Evolutionary conservation across 2,113 vertebrate genomes (phyloP).

Genomic region (Centropus unirufus): DNA sequence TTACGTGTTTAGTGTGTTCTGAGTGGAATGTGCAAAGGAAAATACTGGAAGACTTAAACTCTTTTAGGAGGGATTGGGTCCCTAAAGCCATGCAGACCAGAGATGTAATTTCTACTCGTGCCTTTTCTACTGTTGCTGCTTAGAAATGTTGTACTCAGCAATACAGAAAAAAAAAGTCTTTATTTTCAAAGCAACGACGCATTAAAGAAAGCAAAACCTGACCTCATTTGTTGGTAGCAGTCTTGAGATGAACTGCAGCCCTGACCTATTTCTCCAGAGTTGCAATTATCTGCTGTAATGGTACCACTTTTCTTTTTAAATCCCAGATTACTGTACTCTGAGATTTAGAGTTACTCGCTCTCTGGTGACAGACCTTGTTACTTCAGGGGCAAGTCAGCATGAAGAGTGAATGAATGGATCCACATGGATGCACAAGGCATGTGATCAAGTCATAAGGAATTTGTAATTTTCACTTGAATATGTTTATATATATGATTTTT

Average conservation of each 20-base stretch:
- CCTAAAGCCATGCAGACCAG: background rate
- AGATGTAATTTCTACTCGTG: background rate
- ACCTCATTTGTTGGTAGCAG: background rate
- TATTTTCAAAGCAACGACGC: background rate
- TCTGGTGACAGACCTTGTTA: background rate
- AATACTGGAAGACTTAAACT: background rate
- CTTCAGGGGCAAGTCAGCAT: background rate
- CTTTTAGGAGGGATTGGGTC: background rate
- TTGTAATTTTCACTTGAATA: background rate
- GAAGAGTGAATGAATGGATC: background rate
- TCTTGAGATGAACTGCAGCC: background rate
- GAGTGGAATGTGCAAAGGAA: background rate
- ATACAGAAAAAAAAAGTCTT: background rate
- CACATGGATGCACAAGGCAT: background rate
- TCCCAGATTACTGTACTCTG: slow-evolving; percentile 8
- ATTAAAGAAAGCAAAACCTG: background rate
- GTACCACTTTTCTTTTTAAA: slow-evolving; percentile 41
- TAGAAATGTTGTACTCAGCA: background rate
- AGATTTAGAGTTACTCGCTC: background rate
- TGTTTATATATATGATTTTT: background rate
- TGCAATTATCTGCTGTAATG: slow-evolving; percentile 26
- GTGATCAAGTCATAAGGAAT: background rate
- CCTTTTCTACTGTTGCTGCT: background rate
- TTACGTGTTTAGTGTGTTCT: background rate
- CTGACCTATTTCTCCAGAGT: slow-evolving; percentile 18